Evolutionary conservation across 2,113 vertebrate genomes (phyloP), one percentile per base, ranked within the genome.

Genomic region (Platanista minor): DNA sequence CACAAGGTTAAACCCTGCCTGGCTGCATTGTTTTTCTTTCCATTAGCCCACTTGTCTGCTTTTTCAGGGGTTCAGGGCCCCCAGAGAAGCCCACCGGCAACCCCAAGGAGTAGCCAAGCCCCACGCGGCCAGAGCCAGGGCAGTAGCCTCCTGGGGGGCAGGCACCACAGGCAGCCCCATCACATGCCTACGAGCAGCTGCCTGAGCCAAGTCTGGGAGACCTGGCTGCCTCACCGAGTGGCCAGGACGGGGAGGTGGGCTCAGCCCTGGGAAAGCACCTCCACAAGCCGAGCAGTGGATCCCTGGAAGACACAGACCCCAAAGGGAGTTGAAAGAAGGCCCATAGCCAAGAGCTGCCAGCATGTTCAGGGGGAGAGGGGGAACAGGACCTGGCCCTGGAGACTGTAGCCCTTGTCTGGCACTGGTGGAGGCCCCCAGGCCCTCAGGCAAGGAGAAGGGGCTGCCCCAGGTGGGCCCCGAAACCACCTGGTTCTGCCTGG

Each of bases 261-360:
- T 59, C 29, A 3, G 54, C 57, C 39, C 92, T 7, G 2, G 64
- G 61, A 64, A 86, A 87, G 91, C 52, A 83, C 93, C 90, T 92
- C 95, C 52, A 46, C 11, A 20, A 92, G 93, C 61, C 4, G 0
- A 78, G 66, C 39, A 41, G 86, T 8, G 21, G 36, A 67, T 71
- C 74, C 80, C 96, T 94, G 97, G 98, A 98, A 98, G 98, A 98
- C 97, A 89, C 43, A 81, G 82, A 91, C 11, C 88, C 64, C 82
- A 36, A 67, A 97, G 75, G 81, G 89, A 83, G 92, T 84, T 8
- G 5, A 90, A 36, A 85, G 67, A 46, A 77, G 39, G 90, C 69
- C 80, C 8, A 1, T 39, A 77, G 93, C 88, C 31, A 27, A 74
- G 69, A 87, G 90, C 92, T 52, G 86, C 93, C 62, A 61, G 66